Evolutionary conservation across 2,113 vertebrate genomes (phyloP).

Genomic region (Bujurquina vittata): DNA sequence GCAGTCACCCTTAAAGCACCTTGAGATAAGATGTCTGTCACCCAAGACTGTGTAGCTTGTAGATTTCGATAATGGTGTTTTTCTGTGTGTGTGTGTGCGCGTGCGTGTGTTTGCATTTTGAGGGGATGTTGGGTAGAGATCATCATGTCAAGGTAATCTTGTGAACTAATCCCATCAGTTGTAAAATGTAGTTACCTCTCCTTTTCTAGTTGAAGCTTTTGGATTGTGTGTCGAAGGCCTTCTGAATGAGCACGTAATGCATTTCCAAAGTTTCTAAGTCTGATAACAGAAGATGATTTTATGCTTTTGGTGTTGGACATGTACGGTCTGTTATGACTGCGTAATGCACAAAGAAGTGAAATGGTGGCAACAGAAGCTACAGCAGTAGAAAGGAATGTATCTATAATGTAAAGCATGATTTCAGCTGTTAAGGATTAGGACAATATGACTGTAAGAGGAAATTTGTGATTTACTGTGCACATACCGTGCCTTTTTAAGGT

Average conservation of each 20-base stretch:
- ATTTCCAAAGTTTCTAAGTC: conserved; percentile 24
- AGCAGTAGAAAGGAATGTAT: conserved; percentile 21
- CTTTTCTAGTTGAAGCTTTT: conserved; percentile 1
- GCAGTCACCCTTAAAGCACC: conserved; percentile 50
- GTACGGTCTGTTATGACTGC: not conserved
- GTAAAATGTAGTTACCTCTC: not conserved
- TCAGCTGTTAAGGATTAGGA: conserved; percentile 12
- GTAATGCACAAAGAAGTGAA: conserved; percentile 1
- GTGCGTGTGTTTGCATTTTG: not conserved
- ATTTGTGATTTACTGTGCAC: conserved; percentile 46
- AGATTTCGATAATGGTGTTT: conserved; percentile 2
- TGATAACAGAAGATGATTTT: conserved; percentile 1
- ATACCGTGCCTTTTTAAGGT: conserved; percentile 61
- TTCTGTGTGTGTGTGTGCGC: conserved; percentile 3
- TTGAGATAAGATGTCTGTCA: conserved; percentile 24
- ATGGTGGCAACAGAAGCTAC: not conserved
- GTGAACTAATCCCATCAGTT: conserved; percentile 3
- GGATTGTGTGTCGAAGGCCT: conserved; percentile 3
- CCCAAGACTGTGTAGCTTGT: conserved; percentile 31
- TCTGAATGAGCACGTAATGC: conserved; percentile 1
- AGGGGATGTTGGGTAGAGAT: not conserved
- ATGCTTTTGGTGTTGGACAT: not conserved
- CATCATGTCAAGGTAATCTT: not conserved
- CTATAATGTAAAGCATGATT: conserved; percentile 46
- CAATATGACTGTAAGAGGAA: not conserved